phyloP scores from a whole-genome alignment of 2,113 vertebrate genomes.

The Ceratotherium simum region DNA sequence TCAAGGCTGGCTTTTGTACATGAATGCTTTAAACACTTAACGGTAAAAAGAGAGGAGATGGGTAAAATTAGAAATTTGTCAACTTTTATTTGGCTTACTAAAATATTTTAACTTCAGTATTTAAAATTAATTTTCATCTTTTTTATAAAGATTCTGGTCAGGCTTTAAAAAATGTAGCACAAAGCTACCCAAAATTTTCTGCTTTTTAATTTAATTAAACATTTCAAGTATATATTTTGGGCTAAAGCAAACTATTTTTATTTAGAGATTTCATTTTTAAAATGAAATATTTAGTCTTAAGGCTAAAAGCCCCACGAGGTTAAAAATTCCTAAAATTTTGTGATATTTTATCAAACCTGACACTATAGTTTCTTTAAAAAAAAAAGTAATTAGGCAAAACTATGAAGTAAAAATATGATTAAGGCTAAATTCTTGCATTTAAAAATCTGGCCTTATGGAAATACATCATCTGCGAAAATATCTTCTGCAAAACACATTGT shows the following conservation, averaged over 20 bases:
- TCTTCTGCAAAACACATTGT: slow-evolving; percentile 50
- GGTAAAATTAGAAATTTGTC: slow-evolving; percentile 9
- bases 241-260: slow-evolving; percentile 40
- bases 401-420: slow-evolving; percentile 30
- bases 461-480: slow-evolving; percentile 7
- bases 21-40: background rate
- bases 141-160: slow-evolving; percentile 37
- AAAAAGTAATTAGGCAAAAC: background rate
- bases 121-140: slow-evolving; percentile 48
- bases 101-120: slow-evolving; percentile 17
- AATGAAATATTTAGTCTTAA: slow-evolving; percentile 47
- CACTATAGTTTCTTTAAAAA: background rate
- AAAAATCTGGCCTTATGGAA: slow-evolving; percentile 28
- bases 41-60: background rate
- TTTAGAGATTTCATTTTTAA: slow-evolving; percentile 40
- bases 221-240: slow-evolving; percentile 4
- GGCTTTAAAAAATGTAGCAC: background rate
- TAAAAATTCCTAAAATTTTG: slow-evolving; percentile 34
- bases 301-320: background rate
- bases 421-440: slow-evolving; percentile 49
- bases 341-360: slow-evolving; percentile 27
- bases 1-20: background rate
- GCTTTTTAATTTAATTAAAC: background rate
- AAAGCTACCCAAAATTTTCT: background rate
- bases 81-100: slow-evolving; percentile 21